Percentiles rank a stretch among this genome's conserved stretches.
phyloP scores from a whole-genome alignment of 2,888 invertebrate species.

The Drosophila aldrichi region DNA sequence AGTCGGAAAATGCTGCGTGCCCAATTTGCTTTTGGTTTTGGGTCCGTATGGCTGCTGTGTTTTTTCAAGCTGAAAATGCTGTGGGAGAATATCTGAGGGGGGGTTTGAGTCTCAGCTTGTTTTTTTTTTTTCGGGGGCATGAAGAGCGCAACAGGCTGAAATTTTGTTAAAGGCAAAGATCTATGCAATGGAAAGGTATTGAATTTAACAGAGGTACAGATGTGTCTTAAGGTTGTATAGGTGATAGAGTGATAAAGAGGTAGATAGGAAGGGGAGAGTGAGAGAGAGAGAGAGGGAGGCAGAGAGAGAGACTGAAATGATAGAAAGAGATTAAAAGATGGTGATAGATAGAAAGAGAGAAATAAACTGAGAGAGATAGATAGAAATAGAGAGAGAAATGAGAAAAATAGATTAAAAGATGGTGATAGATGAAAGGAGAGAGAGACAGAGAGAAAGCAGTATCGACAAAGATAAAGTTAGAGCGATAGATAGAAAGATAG shows the following conservation, averaged over 20 bases:
- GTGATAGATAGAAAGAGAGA: background rate
- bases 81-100: constrained; percentile 19
- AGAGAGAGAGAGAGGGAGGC: too few species aligned
- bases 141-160: constrained; percentile 45
- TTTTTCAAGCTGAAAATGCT: constrained; percentile 38
- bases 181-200: background rate
- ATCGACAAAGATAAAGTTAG: too few species aligned
- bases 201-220: background rate
- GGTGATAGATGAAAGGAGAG: too few species aligned
- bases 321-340: background rate
- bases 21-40: constrained; percentile 57
- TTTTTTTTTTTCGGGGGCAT: background rate
- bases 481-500: too few species aligned
- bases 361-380: background rate
- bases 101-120: background rate
- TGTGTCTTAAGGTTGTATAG: background rate
- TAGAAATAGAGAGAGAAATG: too few species aligned
- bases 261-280: too few species aligned
- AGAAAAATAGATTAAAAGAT: too few species aligned
- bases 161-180: background rate
- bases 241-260: background rate
- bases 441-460: too few species aligned
- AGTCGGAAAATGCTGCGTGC: constrained; percentile 46
- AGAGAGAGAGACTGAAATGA: too few species aligned
- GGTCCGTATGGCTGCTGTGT: constrained; percentile 29